Base-by-base conservation (phyloP, 2,113 vertebrate species). In the Noturus placidus region DNA sequence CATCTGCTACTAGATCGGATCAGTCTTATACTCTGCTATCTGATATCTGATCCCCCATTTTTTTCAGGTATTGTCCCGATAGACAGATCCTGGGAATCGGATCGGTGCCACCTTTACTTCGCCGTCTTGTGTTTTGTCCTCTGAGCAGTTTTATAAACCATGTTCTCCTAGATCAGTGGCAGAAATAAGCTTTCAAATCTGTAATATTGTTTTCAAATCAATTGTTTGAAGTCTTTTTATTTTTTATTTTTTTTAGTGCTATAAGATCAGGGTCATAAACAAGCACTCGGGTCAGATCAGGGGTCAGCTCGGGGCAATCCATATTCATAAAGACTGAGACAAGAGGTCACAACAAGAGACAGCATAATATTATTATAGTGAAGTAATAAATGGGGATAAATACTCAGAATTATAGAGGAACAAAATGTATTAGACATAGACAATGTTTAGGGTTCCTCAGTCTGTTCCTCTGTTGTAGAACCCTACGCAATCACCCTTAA, bases 271-370 rank as follows among this genome's bases (percentile, higher is more conserved):
- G 76, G 27, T 77, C 76, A 52, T 30, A 52, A 78, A 78, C 46
- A 78, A 78, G 46, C 14, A 14, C 77, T 56, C 14, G n/a, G 77
- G 77, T 54, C n/a, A 79, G 77, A 30, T 30, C 54, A 35, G 30
- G 78, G 52, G 78, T 57, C 50, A 54, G 46, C 14, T 30, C 5
- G 3, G 20, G 54, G 54, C n/a, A 52, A 78, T 78, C 76, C 46
- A 78, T 78, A 78, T 78, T 78, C 76, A 78, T 78, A 30, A 78
- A 52, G 76, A n/a, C 46, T 30, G 25, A 52, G n/a, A 13, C 4
- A 52, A 17, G 76, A 78, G 46, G 76, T 78, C 76, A 52, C 13
- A n/a, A 52, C 25, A 1, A 5, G 72, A 76, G 72, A 76, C 4
- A 5, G 4, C 0, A 6, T 5, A 52, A 78, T 52, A 78, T 78